Percentiles rank a stretch among this genome's conserved stretches.
Conservation (phyloP, 2,797 vertebrate species). For the Sandelia bainsii region DNA sequence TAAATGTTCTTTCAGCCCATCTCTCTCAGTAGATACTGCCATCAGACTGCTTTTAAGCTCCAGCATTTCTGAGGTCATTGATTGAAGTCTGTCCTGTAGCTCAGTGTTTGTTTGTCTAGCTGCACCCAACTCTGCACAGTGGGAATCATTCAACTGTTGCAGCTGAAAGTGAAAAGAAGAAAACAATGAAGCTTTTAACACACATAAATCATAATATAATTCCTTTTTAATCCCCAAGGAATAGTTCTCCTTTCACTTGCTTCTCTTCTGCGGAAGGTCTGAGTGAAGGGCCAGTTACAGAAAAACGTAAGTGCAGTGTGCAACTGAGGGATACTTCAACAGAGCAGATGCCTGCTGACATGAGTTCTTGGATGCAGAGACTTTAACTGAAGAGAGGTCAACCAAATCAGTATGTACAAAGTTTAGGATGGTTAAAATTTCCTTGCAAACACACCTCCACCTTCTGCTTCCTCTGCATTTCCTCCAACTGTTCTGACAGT, state of each 20-base stretch:
- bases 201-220: conserved; percentile 23
- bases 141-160: conserved; percentile 65
- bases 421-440: conserved; percentile 25
- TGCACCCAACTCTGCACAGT: conserved; percentile 62
- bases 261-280: conserved; percentile 5
- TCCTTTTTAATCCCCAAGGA: conserved; percentile 14
- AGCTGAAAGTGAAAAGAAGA: conserved; percentile 59
- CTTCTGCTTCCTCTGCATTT: conserved; percentile 65
- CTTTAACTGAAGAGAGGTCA: conserved; percentile 3
- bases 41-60: conserved; percentile 70
- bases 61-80: conserved; percentile 72
- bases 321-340: conserved; percentile 7
- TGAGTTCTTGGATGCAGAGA: background rate
- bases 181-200: conserved; percentile 31
- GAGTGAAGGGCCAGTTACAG: background rate
- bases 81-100: conserved; percentile 72
- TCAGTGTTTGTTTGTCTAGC: conserved; percentile 60
- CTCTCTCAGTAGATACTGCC: conserved; percentile 76
- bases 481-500: conserved; percentile 67
- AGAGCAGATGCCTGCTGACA: conserved; percentile 20
- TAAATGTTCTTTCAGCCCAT: conserved; percentile 78
- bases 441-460: conserved; percentile 63
- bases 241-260: conserved; percentile 15
- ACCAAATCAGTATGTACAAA: conserved; percentile 27
- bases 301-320: background rate